Evolutionary conservation across 2,888 invertebrate species (phyloP).

Genomic region (Lucinisca nassula): DNA sequence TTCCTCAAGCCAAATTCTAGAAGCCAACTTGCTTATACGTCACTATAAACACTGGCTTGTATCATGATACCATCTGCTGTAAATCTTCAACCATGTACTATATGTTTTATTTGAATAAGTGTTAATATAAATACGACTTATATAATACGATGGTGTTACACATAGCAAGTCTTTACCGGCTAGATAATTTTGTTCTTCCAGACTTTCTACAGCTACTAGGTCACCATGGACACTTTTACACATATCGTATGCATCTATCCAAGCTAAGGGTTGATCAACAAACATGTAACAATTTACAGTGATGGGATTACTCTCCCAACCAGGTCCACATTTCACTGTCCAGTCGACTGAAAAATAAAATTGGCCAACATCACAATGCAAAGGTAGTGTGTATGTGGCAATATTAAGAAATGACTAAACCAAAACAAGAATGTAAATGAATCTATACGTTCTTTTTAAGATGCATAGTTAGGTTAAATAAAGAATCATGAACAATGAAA

Average conservation of each 20-base stretch:
- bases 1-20: too few species aligned
- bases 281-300: constrained; percentile 77
- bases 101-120: neutral
- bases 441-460: too few species aligned
- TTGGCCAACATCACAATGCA: too few species aligned
- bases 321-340: constrained; percentile 73
- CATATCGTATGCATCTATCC: constrained; percentile 69
- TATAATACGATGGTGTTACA: neutral
- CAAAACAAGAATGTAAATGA: too few species aligned
- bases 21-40: too few species aligned
- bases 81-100: too few species aligned
- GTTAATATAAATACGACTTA: neutral
- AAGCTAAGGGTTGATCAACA: constrained; percentile 69
- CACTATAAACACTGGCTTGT: too few species aligned
- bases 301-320: constrained; percentile 74
- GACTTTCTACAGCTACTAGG: constrained; percentile 71
- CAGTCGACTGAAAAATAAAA: constrained; percentile 69
- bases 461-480: too few species aligned
- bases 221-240: constrained; percentile 72
- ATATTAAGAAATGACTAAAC: too few species aligned
- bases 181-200: constrained; percentile 75
- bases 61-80: too few species aligned
- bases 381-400: too few species aligned
- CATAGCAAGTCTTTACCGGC: constrained; percentile 61
- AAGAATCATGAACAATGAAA: too few species aligned